A percentile compares a stretch with the other conserved stretches of the same genome.
Evolutionary conservation across 2,797 vertebrate species (phyloP).

Genomic region (Sebastes matsubarae): DNA sequence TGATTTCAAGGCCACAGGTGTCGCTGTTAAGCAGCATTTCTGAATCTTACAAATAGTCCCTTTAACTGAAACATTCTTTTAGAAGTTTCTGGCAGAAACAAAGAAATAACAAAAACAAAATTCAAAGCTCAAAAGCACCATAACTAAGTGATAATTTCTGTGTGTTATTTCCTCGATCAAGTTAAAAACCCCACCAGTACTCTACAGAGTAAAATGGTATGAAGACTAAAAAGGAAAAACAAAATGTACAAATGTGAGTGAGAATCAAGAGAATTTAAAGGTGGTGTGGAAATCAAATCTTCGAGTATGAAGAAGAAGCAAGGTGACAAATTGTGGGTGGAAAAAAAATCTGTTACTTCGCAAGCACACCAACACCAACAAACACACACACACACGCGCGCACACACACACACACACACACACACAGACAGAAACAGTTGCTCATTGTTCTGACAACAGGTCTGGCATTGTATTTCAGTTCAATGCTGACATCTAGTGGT

Average conservation of each 20-base stretch:
- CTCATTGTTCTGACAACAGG: background rate
- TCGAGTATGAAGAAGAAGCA: background rate
- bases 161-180: background rate
- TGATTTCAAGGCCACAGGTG: no score
- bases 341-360: background rate
- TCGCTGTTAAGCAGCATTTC: no score
- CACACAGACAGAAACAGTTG: background rate
- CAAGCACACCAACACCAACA: background rate
- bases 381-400: background rate
- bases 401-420: background rate
- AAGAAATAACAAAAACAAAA: background rate
- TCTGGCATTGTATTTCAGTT: background rate
- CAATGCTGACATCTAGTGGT: slow-evolving; percentile 70
- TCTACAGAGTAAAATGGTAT: background rate
- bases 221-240: background rate
- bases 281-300: background rate
- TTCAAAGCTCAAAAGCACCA: background rate
- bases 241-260: background rate
- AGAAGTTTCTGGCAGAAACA: background rate
- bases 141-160: background rate
- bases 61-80: background rate
- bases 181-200: background rate
- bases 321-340: background rate
- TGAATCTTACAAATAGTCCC: no score
- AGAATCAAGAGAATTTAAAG: background rate